Evolutionary conservation across 2,113 vertebrate species (phyloP), one percentile per base, ranked within the genome.

Genomic region (Xenotilapia leptura): DNA sequence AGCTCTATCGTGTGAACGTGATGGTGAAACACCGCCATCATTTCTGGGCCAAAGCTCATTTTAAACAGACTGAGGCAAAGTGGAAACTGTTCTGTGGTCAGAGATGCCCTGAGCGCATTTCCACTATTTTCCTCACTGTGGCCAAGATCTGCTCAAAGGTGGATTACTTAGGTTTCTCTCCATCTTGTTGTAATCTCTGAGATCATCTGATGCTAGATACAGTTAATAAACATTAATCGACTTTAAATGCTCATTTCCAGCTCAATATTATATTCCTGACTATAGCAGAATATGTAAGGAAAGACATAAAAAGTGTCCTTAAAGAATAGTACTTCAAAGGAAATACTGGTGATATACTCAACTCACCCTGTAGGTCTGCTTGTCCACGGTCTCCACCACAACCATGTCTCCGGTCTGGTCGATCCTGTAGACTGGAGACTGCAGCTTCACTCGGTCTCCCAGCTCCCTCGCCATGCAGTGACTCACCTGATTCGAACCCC

Each of bases 401-500:
- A 99, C 95, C 2, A 88, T 38, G 90, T 97, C 97, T 83, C 96
- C 96, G 0, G 85, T 95, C 94, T 99, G 98, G 94, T 99, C 97
- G 12, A 99, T 96, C 85, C 94, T 95, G 86, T 92, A 85, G 7
- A 99, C 98, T 1, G 98, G 97, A 4, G 97, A 97, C 90, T 97
- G 79, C 89, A 99, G 93, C 90, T 98, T 98, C 68, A 99, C 98
- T 0, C 90, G 94, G 4, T 97, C 96, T 2, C 97, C 98, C 70
- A 99, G 96, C 87, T 95, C 95, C 11, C 92, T 94, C 93, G 97
- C 97, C 83, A 99, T 97, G 86, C 86, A 92, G 90, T 99, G 98
- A 23, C 97, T 97, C 95, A 99, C 97, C 95, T 99, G 99, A 90
- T 95, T 91, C n/a, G 98, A 96, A 38, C 99, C 99, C 3, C 99